Evolutionary conservation across 2,888 invertebrate species (phyloP), one percentile per base, ranked within the genome.

Genomic region (Chymomyza procnemis): DNA sequence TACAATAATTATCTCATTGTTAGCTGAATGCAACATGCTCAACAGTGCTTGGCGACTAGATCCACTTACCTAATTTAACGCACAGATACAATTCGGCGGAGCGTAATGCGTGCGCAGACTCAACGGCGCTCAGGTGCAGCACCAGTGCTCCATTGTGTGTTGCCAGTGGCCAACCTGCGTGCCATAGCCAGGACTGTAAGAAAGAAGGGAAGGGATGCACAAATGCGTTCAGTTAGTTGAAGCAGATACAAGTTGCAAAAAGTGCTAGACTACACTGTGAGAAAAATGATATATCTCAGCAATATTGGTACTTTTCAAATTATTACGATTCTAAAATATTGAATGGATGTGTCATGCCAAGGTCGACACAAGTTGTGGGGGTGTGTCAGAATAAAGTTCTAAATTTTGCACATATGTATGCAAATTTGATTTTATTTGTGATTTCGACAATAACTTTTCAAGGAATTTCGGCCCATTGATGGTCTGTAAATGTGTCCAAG

Each of bases 131-230:
- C 86, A 94, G 91, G 86, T 94, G 94, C 80, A 94, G 90, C 81
- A 93, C 92, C 88, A 94, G 91, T 79, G 93, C 94, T 87, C 92
- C 92, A 76, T 88, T 84, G 80, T 92, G 93, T 85, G 94, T 92
- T 88, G 93, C 93, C 90, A 94, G 91, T 70, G 94, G 94, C 94
- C 94, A 94, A 90, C 94, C 94, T 88, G 92, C 89, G 77, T 93
- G 93, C 83, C 92, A 92, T 75, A 92, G 90, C 87, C 92, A 92
- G 89, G 92, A 92, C 94, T 94, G 92, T 50, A 92, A 82, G 71
- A 69, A 73, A 74, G 60, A 61, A 69, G 60, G 68, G 47, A 48
- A n/a, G 47, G 61, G 50, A 67, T 57, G 46, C 26, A 2, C 1
- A 50, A 50, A 64, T 52, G 54, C 62, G 75, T 78, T n/a, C n/a